Conservation (phyloP, 2,888 invertebrate genomes). For the Mechanitis messenoides region DNA sequence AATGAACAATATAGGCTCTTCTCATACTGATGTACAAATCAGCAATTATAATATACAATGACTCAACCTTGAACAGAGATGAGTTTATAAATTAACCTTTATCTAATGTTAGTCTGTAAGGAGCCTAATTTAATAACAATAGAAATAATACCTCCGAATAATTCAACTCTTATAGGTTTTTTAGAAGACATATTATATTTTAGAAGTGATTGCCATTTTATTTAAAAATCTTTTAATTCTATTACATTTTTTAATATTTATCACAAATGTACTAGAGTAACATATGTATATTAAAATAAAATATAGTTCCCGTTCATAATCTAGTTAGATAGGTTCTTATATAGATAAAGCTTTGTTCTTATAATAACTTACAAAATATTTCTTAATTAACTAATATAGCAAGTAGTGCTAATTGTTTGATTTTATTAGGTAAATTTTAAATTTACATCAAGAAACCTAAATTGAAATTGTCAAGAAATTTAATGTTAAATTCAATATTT, state of each 20-base stretch:
- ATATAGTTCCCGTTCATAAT: background rate
- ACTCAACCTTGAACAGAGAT: constrained; percentile 24
- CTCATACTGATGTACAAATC: constrained; percentile 18
- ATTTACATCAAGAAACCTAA: no score
- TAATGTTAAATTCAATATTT: no score
- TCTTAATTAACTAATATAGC: no score
- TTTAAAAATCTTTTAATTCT: no score
- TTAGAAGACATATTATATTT: no score
- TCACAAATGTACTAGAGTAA: no score
- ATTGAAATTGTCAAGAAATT: no score
- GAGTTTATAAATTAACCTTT: constrained; percentile 37
- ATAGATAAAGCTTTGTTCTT: background rate
- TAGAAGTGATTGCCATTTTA: no score
- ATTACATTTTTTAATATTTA: no score
- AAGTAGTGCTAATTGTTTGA: no score
- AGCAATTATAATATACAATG: constrained; percentile 20
- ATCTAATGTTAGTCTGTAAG: constrained; percentile 28
- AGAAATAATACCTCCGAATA: constrained; percentile 11
- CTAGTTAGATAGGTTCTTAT: background rate
- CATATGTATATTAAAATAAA: no score
- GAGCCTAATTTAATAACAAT: constrained; percentile 21
- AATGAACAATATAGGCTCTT: background rate
- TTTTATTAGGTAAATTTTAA: no score
- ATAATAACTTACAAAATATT: background rate
- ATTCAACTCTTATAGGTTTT: constrained; percentile 6